phyloP scores from a whole-genome alignment of 37 sponge, comb jelly and placozoan species.

The Ianthella basta region DNA sequence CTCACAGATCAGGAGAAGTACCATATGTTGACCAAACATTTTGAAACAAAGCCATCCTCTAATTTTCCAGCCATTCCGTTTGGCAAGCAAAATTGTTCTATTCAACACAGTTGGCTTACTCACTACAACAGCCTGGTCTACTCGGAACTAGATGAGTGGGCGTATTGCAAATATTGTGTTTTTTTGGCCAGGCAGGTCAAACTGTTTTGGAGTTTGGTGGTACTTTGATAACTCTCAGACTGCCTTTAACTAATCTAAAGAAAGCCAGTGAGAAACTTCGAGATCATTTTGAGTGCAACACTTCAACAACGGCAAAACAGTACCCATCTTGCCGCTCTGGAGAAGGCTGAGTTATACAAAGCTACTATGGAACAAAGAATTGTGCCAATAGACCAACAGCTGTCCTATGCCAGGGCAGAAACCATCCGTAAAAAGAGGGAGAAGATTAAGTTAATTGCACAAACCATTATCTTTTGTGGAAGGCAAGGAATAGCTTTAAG shows the following conservation, averaged over 20 bases:
- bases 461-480: conserved; percentile 37
- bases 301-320: not conserved
- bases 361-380: conserved; percentile 15
- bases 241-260: conserved; percentile 34
- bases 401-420: not conserved
- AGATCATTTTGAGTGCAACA: conserved; percentile 24
- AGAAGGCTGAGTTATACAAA: conserved; percentile 17
- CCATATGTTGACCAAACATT: not conserved
- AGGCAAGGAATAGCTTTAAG: conserved; percentile 37
- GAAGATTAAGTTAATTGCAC: conserved; percentile 31
- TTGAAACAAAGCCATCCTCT: not conserved
- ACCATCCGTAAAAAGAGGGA: conserved; percentile 7
- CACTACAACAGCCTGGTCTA: too few relatives aligned
- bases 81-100: conserved; percentile 19
- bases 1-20: conserved; percentile 12
- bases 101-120: conserved; percentile 11
- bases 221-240: not conserved
- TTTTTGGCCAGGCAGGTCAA: conserved; percentile 10
- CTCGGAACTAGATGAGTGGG: not conserved
- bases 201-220: not conserved
- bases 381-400: conserved; percentile 36
- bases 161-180: conserved; percentile 38
- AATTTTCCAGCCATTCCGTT: not conserved
- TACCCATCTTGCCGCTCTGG: conserved; percentile 33
- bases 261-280: conserved; percentile 41